Percentiles rank a stretch among this genome's conserved stretches.
These are phyloP conservation scores for Dryas iulia DNA, from an alignment of 1,140 invertebrate genomes.

Conservation along the genomic window DNA sequence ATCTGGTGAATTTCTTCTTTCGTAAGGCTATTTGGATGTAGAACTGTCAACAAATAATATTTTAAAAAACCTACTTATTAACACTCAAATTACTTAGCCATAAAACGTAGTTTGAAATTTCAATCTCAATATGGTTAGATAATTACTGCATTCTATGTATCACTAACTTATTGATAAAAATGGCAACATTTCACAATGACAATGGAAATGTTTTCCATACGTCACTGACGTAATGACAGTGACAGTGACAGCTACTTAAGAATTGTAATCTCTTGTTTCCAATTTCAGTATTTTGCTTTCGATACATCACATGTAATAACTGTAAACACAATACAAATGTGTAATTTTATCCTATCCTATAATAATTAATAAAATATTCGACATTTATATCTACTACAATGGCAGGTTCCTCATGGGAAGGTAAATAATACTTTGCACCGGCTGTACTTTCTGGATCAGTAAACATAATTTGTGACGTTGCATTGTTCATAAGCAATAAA, in stretches of 20 bases:
- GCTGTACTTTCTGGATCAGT: conserved; percentile 11
- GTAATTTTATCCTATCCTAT: neutral
- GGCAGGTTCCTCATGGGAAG: conserved; percentile 69
- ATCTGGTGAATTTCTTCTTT: too few relatives aligned
- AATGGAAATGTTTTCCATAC: neutral
- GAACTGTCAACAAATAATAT: too few relatives aligned
- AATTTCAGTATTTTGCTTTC: neutral
- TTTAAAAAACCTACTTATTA: too few relatives aligned
- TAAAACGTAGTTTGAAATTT: too few relatives aligned
- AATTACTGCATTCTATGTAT: too few relatives aligned
- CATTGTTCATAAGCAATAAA: conserved; percentile 9
- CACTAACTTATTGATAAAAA: too few relatives aligned
- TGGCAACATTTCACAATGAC: neutral
- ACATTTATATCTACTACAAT: conserved; percentile 24
- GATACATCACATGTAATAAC: neutral
- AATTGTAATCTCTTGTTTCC: neutral
- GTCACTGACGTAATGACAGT: neutral
- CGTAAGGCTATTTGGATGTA: too few relatives aligned
- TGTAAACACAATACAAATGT: neutral
- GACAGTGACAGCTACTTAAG: neutral
- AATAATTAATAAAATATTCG: neutral
- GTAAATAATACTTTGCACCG: conserved; percentile 41
- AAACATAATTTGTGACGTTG: conserved; percentile 41
- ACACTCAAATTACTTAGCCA: too few relatives aligned
- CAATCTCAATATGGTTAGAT: too few relatives aligned